These are phyloP conservation scores for Momotus momota DNA, from an alignment of 2,797 vertebrate species.

Conservation along the genomic window DNA sequence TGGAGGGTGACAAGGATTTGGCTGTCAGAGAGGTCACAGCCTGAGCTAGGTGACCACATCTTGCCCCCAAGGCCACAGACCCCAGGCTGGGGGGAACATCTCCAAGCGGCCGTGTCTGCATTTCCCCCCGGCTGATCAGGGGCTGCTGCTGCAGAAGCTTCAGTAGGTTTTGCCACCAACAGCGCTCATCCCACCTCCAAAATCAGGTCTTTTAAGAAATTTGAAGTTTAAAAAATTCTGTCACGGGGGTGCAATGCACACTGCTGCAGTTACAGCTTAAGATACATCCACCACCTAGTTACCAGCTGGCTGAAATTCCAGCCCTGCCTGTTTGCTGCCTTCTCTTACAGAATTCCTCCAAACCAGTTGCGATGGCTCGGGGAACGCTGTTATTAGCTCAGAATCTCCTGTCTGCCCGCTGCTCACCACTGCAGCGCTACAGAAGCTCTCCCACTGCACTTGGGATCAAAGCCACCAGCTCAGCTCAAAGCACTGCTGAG, in stretches of 20 bases:
- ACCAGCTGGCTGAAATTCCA: neutral
- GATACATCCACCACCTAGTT: neutral
- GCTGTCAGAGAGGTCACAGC: neutral
- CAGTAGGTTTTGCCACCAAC: neutral
- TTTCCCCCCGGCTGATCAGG: neutral
- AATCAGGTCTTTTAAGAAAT: neutral
- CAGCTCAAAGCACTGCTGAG: neutral
- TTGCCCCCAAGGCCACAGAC: fast-evolving
- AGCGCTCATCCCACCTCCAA: neutral
- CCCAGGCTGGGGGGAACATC: neutral
- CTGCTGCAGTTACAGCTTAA: neutral
- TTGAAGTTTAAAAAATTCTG: neutral
- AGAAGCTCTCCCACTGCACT: neutral
- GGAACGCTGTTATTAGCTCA: neutral
- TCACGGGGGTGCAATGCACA: fast-evolving
- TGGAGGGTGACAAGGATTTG: neutral
- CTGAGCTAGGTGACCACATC: neutral
- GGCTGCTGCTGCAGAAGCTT: neutral
- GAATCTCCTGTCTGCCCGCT: neutral
- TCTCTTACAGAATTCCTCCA: neutral
- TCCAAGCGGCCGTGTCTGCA: neutral
- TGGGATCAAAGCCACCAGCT: neutral
- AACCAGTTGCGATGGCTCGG: neutral
- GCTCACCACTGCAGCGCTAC: neutral
- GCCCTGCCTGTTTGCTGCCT: neutral